Base-by-base conservation (phyloP, 2,113 vertebrate genomes). In the Mus musculus region DNA sequence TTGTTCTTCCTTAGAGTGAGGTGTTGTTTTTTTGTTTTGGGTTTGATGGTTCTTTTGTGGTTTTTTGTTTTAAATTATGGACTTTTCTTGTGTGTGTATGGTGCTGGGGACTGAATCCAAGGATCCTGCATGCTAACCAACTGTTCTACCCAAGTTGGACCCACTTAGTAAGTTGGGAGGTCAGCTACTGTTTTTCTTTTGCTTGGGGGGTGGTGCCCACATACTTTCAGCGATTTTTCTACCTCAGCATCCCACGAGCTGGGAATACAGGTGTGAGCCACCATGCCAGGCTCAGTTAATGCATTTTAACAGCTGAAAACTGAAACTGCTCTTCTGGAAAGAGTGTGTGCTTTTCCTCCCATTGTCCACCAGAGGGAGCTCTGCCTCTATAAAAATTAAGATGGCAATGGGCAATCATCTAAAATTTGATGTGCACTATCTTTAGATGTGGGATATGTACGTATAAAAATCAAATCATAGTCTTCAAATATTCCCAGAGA, bases 321-420 rank as follows among this genome's bases (percentile, higher is more conserved):
- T 2, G 24, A 82, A 89, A 19, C 56, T 14, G 67, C 36, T 49
- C 28, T 52, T 81, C 80, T 85, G 71, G 67, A 94, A 95, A 89
- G 28, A 28, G 14, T 77, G 56, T 49, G 5, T 89, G 95, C 76
- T 72, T 90, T 96, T 95, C 72, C 87, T 14, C 0, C 14, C 2
- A 13, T 1, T 91, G 39, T 61, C 97, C 97, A 98, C 94, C 61
- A 97, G 97, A 97, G 97, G 97, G 97, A 95, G 97, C 42, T 94
- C 30, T 33, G 54, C 1, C 76, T 46, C 92, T 36, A 86, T 22
- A 36, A 65, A 49, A 94, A 82, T 24, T 89, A 91, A 80, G 46
- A 24, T 7, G 39, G 20, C 91, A 88, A 69, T 1, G 0, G 24
- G 30, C 80, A 91, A 77, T n/a, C 14, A 86, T 33, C 22, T 42